Base-by-base conservation (phyloP, 1,140 invertebrate genomes). In the Solen grandis region DNA sequence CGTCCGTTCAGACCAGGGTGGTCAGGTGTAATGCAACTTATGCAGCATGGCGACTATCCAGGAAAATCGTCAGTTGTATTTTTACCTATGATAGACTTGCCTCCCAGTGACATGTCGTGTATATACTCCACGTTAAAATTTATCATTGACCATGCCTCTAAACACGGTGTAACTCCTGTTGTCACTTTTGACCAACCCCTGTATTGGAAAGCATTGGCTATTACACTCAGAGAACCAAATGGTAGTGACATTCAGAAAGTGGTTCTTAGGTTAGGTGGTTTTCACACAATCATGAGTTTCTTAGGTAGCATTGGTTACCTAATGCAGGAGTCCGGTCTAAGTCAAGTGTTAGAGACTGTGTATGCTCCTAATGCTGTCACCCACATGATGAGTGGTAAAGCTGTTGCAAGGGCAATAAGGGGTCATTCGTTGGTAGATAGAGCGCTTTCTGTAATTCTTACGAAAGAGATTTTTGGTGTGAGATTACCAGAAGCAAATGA, bases 371-470 rank as follows among this genome's bases (percentile, higher is more conserved):
- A 85, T 60, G 87, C 83, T 38, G 86, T 87, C 35, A 81, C 87
- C 2, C 89, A 92, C 84, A 90, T 90, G 82, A 59, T 93, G 57
- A 68, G 41, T 66, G 88, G 91, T 25, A 87, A 93, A 84, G 86
- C 90, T 38, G 92, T 89, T 84, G 70, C 88, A 5, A 54, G 91
- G 85, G 85, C 89, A 41, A 74, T 92, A 8, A 68, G 91, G 82
- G 92, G 76, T 36, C 91, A 93, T 88, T 84, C 90, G 38, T 60
- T 87, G 16, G 65, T 86, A 13, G 79, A 87, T 55, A 41, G 60
- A 46, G 75, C 82, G 5, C 72, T 86, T 0, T 73, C 55, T 72
- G 54, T 36, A 35, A 14, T 72, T 5, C 38, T 68, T 29, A 16
- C 22, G n/a, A 25, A 27, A 16, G 10, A 68, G 29, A 68, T 25